These are phyloP conservation scores for Lepidonotus clava DNA, from an alignment of 2,888 invertebrate genomes.

Conservation along the genomic window DNA sequence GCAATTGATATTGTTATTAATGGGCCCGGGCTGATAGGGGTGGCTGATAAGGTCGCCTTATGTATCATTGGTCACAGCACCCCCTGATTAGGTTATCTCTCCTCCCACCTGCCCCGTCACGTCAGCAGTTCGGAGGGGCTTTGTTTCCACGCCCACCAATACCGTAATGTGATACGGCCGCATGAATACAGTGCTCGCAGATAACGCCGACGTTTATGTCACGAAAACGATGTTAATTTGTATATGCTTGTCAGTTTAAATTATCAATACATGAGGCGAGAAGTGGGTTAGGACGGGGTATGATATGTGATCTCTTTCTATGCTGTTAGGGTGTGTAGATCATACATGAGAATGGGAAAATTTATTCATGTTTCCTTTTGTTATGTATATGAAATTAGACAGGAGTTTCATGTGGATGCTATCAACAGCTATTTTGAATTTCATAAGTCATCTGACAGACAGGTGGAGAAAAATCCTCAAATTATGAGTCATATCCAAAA, in stretches of 20 bases:
- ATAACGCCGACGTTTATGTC: slow-evolving; percentile 34
- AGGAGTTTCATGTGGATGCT: too few relatives aligned
- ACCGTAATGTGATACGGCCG: slow-evolving; percentile 15
- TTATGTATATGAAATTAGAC: too few relatives aligned
- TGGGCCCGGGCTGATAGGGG: not conserved
- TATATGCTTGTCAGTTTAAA: slow-evolving; percentile 24
- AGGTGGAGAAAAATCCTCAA: too few relatives aligned
- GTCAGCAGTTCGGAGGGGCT: not conserved
- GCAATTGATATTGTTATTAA: slow-evolving; percentile 45
- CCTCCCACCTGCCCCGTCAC: slow-evolving; percentile 8
- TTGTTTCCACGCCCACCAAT: slow-evolving; percentile 33
- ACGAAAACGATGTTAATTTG: slow-evolving; percentile 17
- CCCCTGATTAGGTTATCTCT: slow-evolving; percentile 7
- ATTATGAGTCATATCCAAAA: too few relatives aligned
- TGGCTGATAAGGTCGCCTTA: slow-evolving; percentile 23
- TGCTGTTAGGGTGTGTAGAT: too few relatives aligned
- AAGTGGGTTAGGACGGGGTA: too few relatives aligned
- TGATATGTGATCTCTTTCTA: too few relatives aligned
- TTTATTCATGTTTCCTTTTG: not conserved
- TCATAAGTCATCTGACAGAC: too few relatives aligned
- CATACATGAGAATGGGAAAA: too few relatives aligned
- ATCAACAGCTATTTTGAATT: too few relatives aligned
- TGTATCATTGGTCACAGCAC: slow-evolving; percentile 24
- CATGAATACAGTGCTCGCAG: not conserved
- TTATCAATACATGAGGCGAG: not conserved